Percentiles rank a stretch among this genome's conserved stretches.
phyloP scores from a whole-genome alignment of 2,113 vertebrate species.

The Cygnus atratus region DNA sequence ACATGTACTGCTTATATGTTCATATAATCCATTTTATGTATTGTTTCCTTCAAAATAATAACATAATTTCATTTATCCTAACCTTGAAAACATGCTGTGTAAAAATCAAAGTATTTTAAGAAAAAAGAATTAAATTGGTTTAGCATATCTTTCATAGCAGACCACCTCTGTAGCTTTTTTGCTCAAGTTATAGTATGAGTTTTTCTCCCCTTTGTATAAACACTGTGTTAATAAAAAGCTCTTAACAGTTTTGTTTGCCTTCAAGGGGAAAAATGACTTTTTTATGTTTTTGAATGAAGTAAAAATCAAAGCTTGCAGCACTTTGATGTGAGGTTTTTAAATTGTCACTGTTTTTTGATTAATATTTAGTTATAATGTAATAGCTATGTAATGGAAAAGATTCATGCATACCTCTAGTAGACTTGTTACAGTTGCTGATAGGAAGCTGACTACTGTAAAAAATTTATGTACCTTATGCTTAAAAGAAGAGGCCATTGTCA shows the following conservation, averaged over 20 bases:
- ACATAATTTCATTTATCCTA: background rate
- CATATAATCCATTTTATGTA: background rate
- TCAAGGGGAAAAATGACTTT: background rate
- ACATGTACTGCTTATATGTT: background rate
- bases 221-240: background rate
- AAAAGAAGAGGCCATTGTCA: background rate
- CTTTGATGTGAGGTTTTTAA: background rate
- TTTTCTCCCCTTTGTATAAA: background rate
- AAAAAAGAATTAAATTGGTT: background rate
- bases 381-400: background rate
- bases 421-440: background rate
- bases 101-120: background rate
- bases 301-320: background rate
- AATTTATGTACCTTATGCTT: background rate
- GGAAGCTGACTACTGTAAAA: background rate
- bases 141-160: background rate
- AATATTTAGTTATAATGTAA: background rate
- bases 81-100: background rate
- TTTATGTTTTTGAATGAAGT: background rate
- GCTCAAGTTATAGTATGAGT: background rate
- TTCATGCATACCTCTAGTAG: background rate
- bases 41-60: background rate
- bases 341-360: background rate
- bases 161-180: background rate
- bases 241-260: background rate